Evolutionary conservation across 2,888 invertebrate genomes (phyloP).

Genomic region (Dicyrtomina minuta): DNA sequence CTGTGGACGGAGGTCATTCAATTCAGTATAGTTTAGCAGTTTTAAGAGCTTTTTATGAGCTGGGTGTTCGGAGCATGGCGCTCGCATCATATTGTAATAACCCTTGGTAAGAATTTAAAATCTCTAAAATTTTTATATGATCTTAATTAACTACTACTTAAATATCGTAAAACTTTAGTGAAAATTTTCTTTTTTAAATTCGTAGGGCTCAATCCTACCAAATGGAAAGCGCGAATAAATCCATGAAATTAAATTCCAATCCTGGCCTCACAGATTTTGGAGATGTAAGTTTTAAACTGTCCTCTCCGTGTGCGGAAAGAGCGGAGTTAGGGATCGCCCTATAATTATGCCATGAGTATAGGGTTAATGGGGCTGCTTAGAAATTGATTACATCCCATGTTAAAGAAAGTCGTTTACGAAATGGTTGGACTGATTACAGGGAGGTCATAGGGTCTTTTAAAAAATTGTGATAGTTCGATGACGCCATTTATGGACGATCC

Average conservation of each 20-base stretch:
- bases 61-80: constrained; percentile 85
- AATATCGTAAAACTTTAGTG: not conserved
- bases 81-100: constrained; percentile 86
- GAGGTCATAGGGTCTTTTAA: no score
- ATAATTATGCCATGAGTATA: no score
- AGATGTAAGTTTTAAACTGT: not conserved
- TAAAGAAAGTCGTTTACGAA: no score
- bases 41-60: constrained; percentile 80
- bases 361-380: no score
- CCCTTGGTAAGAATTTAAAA: constrained; percentile 66
- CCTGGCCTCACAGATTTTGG: not conserved
- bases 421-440: no score
- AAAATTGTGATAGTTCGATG: no score
- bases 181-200: not conserved
- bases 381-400: no score
- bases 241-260: not conserved
- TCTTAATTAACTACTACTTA: not conserved
- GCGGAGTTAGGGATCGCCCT: no score
- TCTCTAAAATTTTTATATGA: not conserved
- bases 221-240: not conserved
- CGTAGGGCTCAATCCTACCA: not conserved
- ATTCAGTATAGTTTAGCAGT: constrained; percentile 88
- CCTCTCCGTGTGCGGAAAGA: no score
- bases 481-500: no score
- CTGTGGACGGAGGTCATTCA: constrained; percentile 82